Evolutionary conservation across 2,888 invertebrate species (phyloP), one percentile per base, ranked within the genome.

Genomic region (Fragum sueziense): DNA sequence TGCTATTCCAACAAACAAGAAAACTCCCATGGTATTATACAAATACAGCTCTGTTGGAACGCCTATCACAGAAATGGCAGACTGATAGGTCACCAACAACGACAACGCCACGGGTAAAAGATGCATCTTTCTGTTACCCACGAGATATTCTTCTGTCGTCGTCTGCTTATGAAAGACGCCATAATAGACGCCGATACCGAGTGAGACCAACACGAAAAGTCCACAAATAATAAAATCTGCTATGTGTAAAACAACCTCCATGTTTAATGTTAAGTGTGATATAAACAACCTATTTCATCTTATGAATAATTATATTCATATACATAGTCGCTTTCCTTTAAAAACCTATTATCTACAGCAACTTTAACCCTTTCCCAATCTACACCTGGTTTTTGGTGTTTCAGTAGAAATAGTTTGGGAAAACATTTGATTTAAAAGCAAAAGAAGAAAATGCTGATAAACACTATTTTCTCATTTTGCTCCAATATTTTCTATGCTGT

Each of bases 21-120:
- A 81, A n/a, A 82, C 11, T 1, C 57, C 37, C 87, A 86, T 88
- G 3, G 85, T 77, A 25, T 86, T 84, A 57, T 86, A 87, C 6
- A 82, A 67, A 67, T 85, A 88, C 20, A 85, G 67, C 14, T 89
- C 88, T 0, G 86, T 81, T 2, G 89, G 88, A 4, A 76, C 61
- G 7, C 88, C 88, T 11, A 88, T 79, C 61, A 88, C 80, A 22
- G 86, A 82, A 47, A 89, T 87, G 11, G 89, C 87, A 1, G 89
- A 89, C 74, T 87, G 86, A 77, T 85, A 88, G 1, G 88, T 88
- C 27, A 87, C 88, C 59, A 89, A 81, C 17, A 90, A 71, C 6
- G 89, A 90, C 61, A 90, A 54, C 14, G 88, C 82, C n/a, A 89
- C 88, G 3, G 89, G 88, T 22, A 87, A 20, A 11, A 85, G n/a